phyloP scores from a whole-genome alignment of 2,113 vertebrate species.

The Pelecanoides urinatrix region DNA sequence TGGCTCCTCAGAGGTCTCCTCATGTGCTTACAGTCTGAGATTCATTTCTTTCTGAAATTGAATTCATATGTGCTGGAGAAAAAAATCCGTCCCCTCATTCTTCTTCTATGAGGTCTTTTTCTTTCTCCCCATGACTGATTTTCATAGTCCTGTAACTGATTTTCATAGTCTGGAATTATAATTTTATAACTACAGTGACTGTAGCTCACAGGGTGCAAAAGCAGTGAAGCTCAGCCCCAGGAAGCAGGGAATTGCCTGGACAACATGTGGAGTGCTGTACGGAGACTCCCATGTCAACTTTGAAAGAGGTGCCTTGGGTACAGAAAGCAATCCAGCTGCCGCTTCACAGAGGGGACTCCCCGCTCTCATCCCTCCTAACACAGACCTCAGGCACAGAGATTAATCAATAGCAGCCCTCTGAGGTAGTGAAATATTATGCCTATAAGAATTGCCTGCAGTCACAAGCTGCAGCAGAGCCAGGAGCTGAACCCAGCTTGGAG shows the following conservation, averaged over 20 bases:
- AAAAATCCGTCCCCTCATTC: constrained; percentile 17
- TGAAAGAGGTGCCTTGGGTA: neutral
- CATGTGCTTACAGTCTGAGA: constrained; percentile 41
- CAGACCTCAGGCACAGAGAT: neutral
- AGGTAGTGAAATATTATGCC: neutral
- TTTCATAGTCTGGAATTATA: constrained; percentile 20
- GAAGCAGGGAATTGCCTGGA: neutral
- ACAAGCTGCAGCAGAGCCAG: neutral
- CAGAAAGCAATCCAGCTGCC: neutral
- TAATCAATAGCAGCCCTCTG: neutral
- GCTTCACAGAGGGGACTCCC: neutral
- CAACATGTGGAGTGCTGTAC: neutral
- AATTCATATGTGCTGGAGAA: constrained; percentile 60
- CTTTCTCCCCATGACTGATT: neutral
- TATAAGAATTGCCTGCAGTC: neutral
- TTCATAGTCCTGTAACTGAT: constrained; percentile 27
- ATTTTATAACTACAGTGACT: constrained; percentile 45
- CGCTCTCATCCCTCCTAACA: neutral
- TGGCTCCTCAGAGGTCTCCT: constrained; percentile 44
- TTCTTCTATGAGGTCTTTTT: constrained; percentile 42
- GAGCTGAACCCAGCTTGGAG: neutral
- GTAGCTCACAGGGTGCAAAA: neutral
- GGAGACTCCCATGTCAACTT: neutral
- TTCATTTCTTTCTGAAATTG: constrained; percentile 64
- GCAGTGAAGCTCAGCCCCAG: constrained; percentile 4